Percentiles rank a stretch among this genome's conserved stretches.
Conservation (phyloP, 2,113 vertebrate species). For the Spheniscus mendiculus region DNA sequence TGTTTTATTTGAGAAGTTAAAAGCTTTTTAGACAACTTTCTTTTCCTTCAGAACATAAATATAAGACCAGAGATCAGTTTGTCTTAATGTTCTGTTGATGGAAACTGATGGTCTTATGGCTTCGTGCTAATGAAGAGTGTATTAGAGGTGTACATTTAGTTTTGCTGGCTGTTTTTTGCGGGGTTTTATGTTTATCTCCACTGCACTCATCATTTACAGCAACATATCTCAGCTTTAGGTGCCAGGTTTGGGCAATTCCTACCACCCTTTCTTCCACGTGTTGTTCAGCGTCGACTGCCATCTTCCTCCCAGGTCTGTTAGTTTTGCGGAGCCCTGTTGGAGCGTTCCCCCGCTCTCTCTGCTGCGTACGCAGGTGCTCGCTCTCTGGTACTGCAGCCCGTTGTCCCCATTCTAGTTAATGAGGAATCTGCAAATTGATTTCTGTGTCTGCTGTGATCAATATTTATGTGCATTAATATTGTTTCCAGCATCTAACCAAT, state of each 20-base stretch:
- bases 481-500: background rate
- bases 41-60: background rate
- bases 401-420: background rate
- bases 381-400: background rate
- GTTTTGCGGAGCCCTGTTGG: background rate
- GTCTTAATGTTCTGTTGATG: background rate
- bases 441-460: background rate
- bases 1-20: background rate
- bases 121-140: background rate
- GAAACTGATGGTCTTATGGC: background rate
- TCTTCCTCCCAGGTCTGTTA: accelerated
- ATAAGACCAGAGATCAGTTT: background rate
- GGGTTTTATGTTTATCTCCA: background rate
- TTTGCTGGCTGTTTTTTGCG: background rate
- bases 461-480: background rate
- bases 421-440: background rate
- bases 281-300: accelerated
- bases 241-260: background rate
- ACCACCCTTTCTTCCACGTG: accelerated
- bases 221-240: background rate
- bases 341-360: accelerated
- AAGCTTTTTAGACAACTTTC: background rate
- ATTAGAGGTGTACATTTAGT: background rate
- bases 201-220: background rate
- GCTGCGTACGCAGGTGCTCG: background rate